Evolutionary conservation across 2,797 vertebrate genomes (phyloP), one percentile per base, ranked within the genome.

Genomic region (Tangara arthus): DNA sequence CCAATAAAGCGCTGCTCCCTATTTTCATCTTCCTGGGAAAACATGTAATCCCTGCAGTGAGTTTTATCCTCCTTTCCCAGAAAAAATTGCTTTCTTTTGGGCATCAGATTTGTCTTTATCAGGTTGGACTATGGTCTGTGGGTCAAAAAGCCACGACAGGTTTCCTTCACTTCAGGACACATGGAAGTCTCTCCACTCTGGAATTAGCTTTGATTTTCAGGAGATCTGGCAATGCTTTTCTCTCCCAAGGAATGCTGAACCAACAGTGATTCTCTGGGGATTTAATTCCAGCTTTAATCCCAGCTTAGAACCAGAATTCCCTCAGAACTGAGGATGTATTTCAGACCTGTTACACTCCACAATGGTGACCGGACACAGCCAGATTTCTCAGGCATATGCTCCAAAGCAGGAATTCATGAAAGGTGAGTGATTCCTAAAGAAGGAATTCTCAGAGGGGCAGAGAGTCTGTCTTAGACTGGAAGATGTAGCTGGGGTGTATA

Each of bases 351-450:
- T 28, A 19, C 4, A 0, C 52, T 46, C 63, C 5, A 8, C 0
- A 0, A 11, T 0, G 0, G n/a, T 5, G 61, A 76, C 47, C 2
- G 3, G 23, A 44, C 4, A 5, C 42, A 49, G 80, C 17, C 49
- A 24, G 24, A 68, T 61, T 57, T 39, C 85, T 53, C 49, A 39
- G 49, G 49, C 32, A 5, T 0, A 5, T 0, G 49, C 55, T n/a
- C 49, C 39, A 13, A 65, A 69, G 39, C 34, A 60, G 11, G 46
- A 52, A 60, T 39, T 27, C 53, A 16, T 2, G 7, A 16, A 24
- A 10, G 16, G 27, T 15, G 12, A 50, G 37, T 7, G 37, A 46
- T 9, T n/a, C 47, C 44, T 39, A 17, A 16, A 14, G 53, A 46
- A 70, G 59, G 47, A 69, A 66, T 52, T 35, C 71, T 82, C 68